Base-by-base conservation (phyloP, 2,888 invertebrate genomes). In the Parnassius mnemosyne region DNA sequence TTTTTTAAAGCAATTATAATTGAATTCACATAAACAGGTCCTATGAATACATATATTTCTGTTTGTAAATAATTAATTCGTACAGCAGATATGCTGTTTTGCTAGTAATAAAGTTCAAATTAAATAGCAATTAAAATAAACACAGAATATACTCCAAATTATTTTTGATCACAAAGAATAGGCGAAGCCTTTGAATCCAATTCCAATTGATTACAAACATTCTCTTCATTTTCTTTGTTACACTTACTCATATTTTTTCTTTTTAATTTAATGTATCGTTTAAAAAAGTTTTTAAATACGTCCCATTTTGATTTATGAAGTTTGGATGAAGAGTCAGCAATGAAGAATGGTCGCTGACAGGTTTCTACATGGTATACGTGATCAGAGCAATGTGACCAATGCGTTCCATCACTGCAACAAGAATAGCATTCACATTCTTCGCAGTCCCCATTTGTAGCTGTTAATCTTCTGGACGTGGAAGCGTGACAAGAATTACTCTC, bases 401-500 rank as follows among this genome's bases (percentile, higher is more conserved):
- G 34, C 34, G 34, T 34, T 57, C 67, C 65, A 7, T 69, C 74
- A 60, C 76, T 74, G 65, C 74, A 78, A 54, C 68, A 71, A 1
- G 80, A 79, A 60, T 69, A 70, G 1, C 68, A 67, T 3, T 78
- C 12, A 10, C 3, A 11, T n/a, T n/a, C 80, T 46, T 80, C 79
- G 61, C 62, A 77, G 65, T 85, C 83, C 2, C 81, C 84, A 60
- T 81, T 82, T 2, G 79, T 82, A 55, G 71, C 75, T 12, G 81
- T 77, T 20, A 83, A 63, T 1, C 82, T 84, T 43, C 80, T 75
- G 3, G 87, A 88, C 10, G 87, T 88, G 9, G 88, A 80, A 0
- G 88, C 79, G 2, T 74, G 77, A 57, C 83, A 82, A 41, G 71
- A 63, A 11, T 69, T 63, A 51, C 68, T 74, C 25, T 77, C 76